These are phyloP conservation scores for Gopherus evgoodei DNA, from an alignment of 2,113 vertebrate species.

Conservation along the genomic window DNA sequence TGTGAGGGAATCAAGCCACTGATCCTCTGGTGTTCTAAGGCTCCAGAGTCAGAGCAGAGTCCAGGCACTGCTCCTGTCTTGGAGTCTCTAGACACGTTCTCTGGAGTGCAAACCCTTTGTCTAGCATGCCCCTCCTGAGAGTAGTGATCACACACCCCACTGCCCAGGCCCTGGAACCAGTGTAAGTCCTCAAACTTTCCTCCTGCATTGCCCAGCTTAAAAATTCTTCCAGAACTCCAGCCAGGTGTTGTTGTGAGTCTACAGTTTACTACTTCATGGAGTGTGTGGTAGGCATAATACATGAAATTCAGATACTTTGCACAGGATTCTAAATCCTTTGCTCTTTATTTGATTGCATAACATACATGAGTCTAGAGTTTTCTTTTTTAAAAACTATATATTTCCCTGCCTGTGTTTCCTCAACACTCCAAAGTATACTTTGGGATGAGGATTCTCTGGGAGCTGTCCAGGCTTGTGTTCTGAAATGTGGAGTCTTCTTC, in stretches of 20 bases:
- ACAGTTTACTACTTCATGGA: not conserved
- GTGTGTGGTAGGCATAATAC: not conserved
- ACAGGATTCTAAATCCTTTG: not conserved
- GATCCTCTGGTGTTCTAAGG: not conserved
- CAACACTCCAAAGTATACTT: not conserved
- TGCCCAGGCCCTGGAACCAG: not conserved
- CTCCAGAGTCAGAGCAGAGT: not conserved
- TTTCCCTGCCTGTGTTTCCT: not conserved
- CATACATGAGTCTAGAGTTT: not conserved
- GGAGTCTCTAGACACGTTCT: not conserved
- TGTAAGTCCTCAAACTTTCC: not conserved
- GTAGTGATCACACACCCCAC: not conserved
- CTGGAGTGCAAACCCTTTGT: not conserved
- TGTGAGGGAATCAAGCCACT: not conserved
- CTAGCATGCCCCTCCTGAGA: not conserved
- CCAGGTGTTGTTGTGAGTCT: not conserved
- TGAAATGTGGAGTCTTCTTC: not conserved
- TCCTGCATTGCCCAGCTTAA: not conserved
- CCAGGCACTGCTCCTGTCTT: not conserved
- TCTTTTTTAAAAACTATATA: not conserved
- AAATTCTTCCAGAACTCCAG: not conserved
- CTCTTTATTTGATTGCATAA: not conserved
- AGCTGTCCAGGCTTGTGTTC: not conserved
- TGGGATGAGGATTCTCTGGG: not conserved
- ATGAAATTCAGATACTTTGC: not conserved